phyloP scores from a whole-genome alignment of 2,113 vertebrate species.

The Martes martes region DNA sequence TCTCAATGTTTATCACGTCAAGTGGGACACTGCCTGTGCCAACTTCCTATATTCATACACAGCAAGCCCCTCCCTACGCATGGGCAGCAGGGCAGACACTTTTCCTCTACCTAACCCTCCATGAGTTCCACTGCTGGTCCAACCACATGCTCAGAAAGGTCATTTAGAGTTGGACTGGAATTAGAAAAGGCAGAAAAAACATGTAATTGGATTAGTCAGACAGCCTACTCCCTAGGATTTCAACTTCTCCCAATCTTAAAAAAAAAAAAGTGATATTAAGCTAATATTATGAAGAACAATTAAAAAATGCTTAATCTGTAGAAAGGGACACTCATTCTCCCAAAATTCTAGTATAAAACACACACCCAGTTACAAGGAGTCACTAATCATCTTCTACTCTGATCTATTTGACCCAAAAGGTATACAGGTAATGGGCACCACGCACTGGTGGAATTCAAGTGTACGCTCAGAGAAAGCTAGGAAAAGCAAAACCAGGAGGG shows the following conservation, averaged over 20 bases:
- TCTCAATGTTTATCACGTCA: neutral
- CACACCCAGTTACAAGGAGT: neutral
- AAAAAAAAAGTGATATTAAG: neutral
- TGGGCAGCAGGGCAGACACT: neutral
- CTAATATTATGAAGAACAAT: neutral
- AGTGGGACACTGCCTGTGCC: neutral
- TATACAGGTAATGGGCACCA: neutral
- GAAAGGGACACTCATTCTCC: neutral
- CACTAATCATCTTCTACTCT: neutral
- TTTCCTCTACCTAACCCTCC: neutral
- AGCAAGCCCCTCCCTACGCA: neutral
- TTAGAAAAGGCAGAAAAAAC: neutral
- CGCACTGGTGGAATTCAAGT: neutral
- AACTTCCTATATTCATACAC: rapidly evolving
- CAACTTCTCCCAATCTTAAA: neutral
- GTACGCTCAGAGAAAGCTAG: neutral
- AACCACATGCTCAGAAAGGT: neutral
- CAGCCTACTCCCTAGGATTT: neutral
- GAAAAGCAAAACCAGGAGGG: neutral
- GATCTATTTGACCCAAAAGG: neutral
- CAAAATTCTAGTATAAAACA: neutral
- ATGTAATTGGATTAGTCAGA: neutral
- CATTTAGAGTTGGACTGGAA: neutral
- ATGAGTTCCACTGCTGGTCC: neutral
- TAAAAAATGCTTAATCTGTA: neutral